Base-by-base conservation (phyloP, 2,113 vertebrate species). In the Procapra przewalskii region DNA sequence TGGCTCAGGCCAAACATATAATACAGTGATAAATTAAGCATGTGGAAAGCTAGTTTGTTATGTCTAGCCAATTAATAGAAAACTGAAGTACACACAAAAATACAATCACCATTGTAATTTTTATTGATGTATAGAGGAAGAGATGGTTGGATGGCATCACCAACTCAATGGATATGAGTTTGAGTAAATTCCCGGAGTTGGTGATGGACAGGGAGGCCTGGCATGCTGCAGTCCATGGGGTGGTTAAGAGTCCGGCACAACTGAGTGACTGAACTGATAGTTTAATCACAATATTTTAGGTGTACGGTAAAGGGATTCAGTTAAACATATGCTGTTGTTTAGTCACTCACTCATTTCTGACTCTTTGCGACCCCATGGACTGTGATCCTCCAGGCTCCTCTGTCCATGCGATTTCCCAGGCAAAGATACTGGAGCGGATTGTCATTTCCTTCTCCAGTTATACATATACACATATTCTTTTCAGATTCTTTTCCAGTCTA, bases 231-330 rank as follows among this genome's bases (percentile, higher is more conserved):
- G 62, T n/a, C 40, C 64, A 21, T 36, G n/a, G 16, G 10, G 64
- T 36, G 1, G 3, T n/a, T 23, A 36, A 36, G 64, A 71, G 64
- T 36, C 2, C 0, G n/a, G 36, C n/a, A 71, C 0, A 0, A 71
- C 17, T 71, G n/a, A 71, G 19, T 1, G 19, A 71, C 19, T 36
- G n/a, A 71, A 36, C n/a, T 71, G 64, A 71, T 6, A 71, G 64
- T 6, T 36, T 19, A 71, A 71, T 71, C 36, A 36, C 64, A 71
- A 23, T 36, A 21, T 36, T 71, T 36, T 71, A 71, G 19, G 17
- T 36, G 19, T 71, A 36, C 1, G 5, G 64, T 12, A 71, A 36
- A 36, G 64, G 64, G 64, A 71, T 36, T 71, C n/a, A 71, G 64
- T 21, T 71, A 71, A 71, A 71, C 64, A 36, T 6, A 36, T 23